These are phyloP conservation scores for Melinopterus prodromus DNA, from an alignment of 2,888 invertebrate genomes.

Conservation along the genomic window DNA sequence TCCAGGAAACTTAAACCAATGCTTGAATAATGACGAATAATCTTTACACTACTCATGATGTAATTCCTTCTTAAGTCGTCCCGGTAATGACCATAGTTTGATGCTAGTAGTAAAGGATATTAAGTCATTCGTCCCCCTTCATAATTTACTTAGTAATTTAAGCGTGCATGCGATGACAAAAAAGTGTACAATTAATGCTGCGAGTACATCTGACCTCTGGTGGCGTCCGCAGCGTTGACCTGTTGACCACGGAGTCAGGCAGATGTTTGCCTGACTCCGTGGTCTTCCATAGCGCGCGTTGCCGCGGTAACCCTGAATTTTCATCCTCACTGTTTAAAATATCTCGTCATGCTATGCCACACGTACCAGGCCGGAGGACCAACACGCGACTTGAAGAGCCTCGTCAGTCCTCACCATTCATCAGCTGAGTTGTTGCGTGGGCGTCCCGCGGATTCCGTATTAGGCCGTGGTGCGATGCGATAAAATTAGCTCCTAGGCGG, in stretches of 20 bases:
- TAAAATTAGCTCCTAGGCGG: conserved; percentile 4
- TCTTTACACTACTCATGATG: too few relatives aligned
- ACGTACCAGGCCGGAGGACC: not conserved
- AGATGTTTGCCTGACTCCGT: not conserved
- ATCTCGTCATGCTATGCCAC: not conserved
- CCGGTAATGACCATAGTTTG: not conserved
- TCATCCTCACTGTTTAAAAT: not conserved
- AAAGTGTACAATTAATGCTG: not conserved
- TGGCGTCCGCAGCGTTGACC: not conserved
- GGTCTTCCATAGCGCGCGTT: not conserved
- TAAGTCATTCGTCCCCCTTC: not conserved
- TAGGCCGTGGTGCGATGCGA: not conserved
- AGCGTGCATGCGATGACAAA: not conserved
- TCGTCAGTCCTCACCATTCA: conserved; percentile 4
- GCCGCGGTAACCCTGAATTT: not conserved
- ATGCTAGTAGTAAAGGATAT: not conserved
- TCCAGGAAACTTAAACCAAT: too few relatives aligned
- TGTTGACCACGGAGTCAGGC: not conserved
- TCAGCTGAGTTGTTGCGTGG: not conserved
- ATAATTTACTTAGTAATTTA: not conserved
- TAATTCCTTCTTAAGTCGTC: too few relatives aligned
- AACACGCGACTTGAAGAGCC: not conserved
- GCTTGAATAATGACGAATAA: too few relatives aligned
- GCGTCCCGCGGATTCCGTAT: not conserved
- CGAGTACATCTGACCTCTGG: not conserved